Conservation (phyloP, 2,797 vertebrate species). For the Scarus forsteni region DNA sequence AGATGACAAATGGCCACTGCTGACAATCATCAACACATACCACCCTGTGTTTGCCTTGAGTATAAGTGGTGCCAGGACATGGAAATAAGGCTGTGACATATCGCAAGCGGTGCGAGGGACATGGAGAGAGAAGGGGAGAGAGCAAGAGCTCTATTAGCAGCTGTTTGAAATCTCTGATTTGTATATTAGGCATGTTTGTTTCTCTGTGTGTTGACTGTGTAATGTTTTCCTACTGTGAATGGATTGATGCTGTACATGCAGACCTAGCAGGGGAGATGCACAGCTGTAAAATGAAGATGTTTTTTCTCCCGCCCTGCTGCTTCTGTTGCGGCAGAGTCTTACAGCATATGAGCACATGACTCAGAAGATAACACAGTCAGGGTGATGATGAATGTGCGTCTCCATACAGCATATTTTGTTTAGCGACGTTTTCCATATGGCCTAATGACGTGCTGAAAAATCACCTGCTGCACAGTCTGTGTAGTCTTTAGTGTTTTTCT, state of each 20-base stretch:
- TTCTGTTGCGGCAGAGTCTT: slow-evolving; percentile 40
- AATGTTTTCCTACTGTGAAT: slow-evolving; percentile 66
- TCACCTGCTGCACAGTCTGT: slow-evolving; percentile 46
- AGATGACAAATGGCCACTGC: slow-evolving; percentile 95
- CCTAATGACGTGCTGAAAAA: slow-evolving; percentile 56
- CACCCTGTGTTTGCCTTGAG: slow-evolving; percentile 91
- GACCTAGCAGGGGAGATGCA: slow-evolving; percentile 56
- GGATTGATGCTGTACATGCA: slow-evolving; percentile 74
- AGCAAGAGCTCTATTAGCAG: slow-evolving; percentile 52
- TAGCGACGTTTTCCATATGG: slow-evolving; percentile 46
- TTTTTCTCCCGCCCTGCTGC: slow-evolving; percentile 34
- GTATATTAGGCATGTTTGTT: slow-evolving; percentile 66
- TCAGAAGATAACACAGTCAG: slow-evolving; percentile 55
- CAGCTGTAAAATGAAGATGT: slow-evolving; percentile 65
- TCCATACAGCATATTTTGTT: slow-evolving; percentile 45
- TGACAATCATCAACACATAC: slow-evolving; percentile 94
- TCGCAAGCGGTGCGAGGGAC: slow-evolving; percentile 64
- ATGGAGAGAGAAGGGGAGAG: slow-evolving; percentile 28
- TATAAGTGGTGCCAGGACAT: slow-evolving; percentile 92
- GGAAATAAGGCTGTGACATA: slow-evolving; percentile 90
- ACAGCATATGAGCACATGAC: slow-evolving; percentile 42
- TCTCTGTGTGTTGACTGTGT: slow-evolving; percentile 53
- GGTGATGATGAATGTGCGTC: slow-evolving; percentile 62
- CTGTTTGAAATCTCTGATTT: slow-evolving; percentile 57
- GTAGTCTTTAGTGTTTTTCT: slow-evolving; percentile 25